Evolutionary conservation across 2,888 invertebrate species (phyloP).

Genomic region (Chymomyza amoena): DNA sequence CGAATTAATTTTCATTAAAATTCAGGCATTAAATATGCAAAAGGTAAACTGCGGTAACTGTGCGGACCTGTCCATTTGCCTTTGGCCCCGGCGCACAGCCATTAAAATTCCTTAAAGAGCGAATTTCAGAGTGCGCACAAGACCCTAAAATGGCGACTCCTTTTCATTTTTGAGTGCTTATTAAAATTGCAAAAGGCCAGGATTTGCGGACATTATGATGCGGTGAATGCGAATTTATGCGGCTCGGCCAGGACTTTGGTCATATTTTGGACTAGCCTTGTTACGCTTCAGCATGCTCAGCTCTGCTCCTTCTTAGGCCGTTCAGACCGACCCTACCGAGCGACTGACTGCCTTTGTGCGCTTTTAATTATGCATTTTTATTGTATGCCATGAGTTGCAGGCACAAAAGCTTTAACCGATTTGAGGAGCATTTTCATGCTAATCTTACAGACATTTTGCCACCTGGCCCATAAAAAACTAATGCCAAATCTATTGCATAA

Average conservation of each 20-base stretch:
- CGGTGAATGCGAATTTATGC: slow-evolving; percentile 70
- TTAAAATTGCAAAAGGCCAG: slow-evolving; percentile 70
- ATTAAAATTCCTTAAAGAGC: slow-evolving; percentile 74
- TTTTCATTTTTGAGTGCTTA: slow-evolving; percentile 74
- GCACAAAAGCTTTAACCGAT: slow-evolving; percentile 23
- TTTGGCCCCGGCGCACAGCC: slow-evolving; percentile 45
- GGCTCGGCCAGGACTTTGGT: slow-evolving; percentile 7
- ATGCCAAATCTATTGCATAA: slow-evolving; percentile 37
- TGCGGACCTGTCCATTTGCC: background rate
- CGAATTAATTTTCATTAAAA: slow-evolving; percentile 82
- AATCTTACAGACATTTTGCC: slow-evolving; percentile 31
- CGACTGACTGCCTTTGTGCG: background rate
- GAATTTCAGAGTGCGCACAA: slow-evolving; percentile 7
- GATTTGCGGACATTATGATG: slow-evolving; percentile 72
- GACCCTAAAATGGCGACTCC: slow-evolving; percentile 57
- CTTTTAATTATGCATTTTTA: slow-evolving; percentile 69
- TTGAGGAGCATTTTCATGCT: slow-evolving; percentile 22
- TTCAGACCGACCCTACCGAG: too few relatives aligned
- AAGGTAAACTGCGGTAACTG: slow-evolving; percentile 64
- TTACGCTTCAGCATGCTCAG: background rate
- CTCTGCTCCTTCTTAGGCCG: background rate
- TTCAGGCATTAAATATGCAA: slow-evolving; percentile 74
- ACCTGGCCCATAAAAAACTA: slow-evolving; percentile 31
- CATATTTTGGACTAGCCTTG: background rate
- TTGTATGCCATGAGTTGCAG: slow-evolving; percentile 34